phyloP scores from a whole-genome alignment of 2,113 vertebrate genomes.

The Sinocyclocheilus grahami region DNA sequence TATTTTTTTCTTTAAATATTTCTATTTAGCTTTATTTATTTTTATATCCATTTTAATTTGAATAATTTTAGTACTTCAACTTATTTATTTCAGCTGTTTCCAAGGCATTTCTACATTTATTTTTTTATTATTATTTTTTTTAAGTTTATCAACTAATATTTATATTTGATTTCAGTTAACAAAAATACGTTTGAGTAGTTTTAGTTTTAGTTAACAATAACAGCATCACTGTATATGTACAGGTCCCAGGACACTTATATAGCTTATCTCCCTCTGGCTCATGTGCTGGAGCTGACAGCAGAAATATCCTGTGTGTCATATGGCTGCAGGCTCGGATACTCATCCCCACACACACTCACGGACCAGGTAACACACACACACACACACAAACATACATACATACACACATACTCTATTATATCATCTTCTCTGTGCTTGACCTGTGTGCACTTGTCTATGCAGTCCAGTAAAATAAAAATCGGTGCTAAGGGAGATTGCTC shows the following conservation, averaged over 20 bases:
- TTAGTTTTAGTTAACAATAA: background rate
- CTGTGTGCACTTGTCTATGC: slow-evolving; percentile 10
- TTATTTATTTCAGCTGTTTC: background rate
- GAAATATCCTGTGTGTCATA: slow-evolving; percentile 94
- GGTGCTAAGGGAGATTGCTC: slow-evolving; percentile 93
- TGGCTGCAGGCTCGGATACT: slow-evolving; percentile 95
- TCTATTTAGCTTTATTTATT: background rate
- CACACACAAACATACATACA: slow-evolving; percentile 21
- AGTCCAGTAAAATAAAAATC: slow-evolving; percentile 98
- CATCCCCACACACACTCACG: slow-evolving; percentile 91
- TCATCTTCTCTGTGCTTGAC: background rate
- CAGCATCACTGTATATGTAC: slow-evolving; percentile 23
- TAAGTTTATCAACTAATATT: background rate
- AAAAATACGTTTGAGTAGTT: background rate
- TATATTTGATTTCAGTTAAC: background rate
- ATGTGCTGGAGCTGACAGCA: slow-evolving; percentile 94
- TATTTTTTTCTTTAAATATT: background rate
- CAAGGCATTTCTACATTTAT: background rate
- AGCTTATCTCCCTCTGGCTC: slow-evolving; percentile 94
- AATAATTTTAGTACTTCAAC: background rate
- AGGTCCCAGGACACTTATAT: slow-evolving; percentile 92
- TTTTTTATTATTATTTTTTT: background rate
- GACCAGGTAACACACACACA: slow-evolving; percentile 85
- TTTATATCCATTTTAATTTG: background rate
- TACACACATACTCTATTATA: background rate